These are phyloP conservation scores for Oryzias celebensis DNA, from an alignment of 2,113 vertebrate species.

Conservation along the genomic window DNA sequence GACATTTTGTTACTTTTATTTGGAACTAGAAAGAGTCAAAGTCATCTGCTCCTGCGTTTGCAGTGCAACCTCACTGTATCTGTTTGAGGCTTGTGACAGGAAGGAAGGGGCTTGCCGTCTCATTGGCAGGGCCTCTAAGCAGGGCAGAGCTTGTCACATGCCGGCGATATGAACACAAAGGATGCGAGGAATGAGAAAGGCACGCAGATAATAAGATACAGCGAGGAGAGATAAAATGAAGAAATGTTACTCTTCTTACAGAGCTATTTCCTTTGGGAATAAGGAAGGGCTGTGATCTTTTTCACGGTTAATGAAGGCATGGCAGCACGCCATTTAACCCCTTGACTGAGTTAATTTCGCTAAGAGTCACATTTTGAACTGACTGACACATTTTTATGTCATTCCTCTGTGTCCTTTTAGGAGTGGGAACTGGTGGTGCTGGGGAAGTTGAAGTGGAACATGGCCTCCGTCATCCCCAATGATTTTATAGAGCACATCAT, in stretches of 20 bases:
- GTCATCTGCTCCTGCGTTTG: slow-evolving; percentile 37
- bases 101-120: slow-evolving; percentile 67
- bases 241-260: slow-evolving; percentile 57
- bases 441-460: slow-evolving; percentile 98
- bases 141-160: slow-evolving; percentile 66
- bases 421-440: slow-evolving; percentile 96
- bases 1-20: slow-evolving; percentile 5
- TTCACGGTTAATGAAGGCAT: slow-evolving; percentile 49
- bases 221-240: slow-evolving; percentile 59
- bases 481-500: slow-evolving; percentile 97
- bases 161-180: slow-evolving; percentile 60
- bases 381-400: neutral
- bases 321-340: slow-evolving; percentile 51
- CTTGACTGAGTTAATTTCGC: slow-evolving; percentile 14
- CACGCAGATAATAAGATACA: slow-evolving; percentile 73
- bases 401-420: slow-evolving; percentile 62
- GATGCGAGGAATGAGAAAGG: slow-evolving; percentile 73
- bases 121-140: slow-evolving; percentile 61
- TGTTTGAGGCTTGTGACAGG: slow-evolving; percentile 68
- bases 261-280: slow-evolving; percentile 60
- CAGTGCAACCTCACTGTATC: slow-evolving; percentile 49
- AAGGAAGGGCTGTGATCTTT: slow-evolving; percentile 43
- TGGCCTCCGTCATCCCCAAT: slow-evolving; percentile 90
- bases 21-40: slow-evolving; percentile 33
- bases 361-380: slow-evolving; percentile 13